Evolutionary conservation across 2,113 vertebrate species (phyloP), one percentile per base, ranked within the genome.

Genomic region (Cygnus atratus): DNA sequence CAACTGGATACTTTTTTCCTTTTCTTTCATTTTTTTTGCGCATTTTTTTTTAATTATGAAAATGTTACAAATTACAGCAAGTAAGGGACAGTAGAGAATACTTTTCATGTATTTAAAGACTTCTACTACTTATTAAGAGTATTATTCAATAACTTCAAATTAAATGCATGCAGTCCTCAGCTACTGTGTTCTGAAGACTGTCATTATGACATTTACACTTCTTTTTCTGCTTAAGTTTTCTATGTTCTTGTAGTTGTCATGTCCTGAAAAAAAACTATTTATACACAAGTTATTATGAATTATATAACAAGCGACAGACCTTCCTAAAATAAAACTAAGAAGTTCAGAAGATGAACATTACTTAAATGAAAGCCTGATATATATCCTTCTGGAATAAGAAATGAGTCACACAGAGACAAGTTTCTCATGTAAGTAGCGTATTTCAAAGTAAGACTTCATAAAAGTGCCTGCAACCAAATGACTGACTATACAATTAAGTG

Each of bases 121-220:
- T 54, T 29, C n/a, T 39, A 65, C 13, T 55, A 24, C 6, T 73
- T 25, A 76, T 16, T 8, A 68, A 68, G 55, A 55, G 29, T 67
- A 59, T 14, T 1, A 78, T 39, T 82, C 46, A 25, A 52, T 21
- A 65, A 68, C 54, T 82, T 65, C 29, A 73, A 85, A 72, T 68
- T 67, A 68, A 79, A 61, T 54, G 37, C 39, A 65, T 0, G 0
- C 1, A 0, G 11, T 57, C 43, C 61, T 73, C 39, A 48, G 33
- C 35, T 20, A 63, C 5, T 52, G 25, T 19, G 7, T 48, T 65
- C 10, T 15, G 65, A 44, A 4, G 29, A 67, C 26, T 57, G 20
- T 46, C 13, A 5, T n/a, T 71, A 28, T 18, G 7, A 79, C 78
- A 48, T 46, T 22, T 18, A 11, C 31, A 7, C 29, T 59, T 84